These are phyloP conservation scores for Gari tellinella DNA, from an alignment of 2,888 invertebrate species.

Conservation along the genomic window DNA sequence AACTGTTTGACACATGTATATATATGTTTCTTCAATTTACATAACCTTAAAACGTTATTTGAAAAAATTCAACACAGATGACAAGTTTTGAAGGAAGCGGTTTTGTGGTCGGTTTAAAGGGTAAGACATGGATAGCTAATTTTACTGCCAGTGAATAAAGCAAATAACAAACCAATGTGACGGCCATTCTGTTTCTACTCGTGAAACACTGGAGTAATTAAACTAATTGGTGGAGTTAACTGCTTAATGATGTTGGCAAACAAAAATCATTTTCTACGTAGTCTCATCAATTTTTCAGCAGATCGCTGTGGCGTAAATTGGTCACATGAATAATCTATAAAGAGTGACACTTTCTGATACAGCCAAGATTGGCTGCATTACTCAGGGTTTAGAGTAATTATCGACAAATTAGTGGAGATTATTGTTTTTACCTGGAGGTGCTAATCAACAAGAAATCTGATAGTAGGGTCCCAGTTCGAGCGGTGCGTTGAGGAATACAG, in stretches of 20 bases:
- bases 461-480: too few relatives aligned
- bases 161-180: too few relatives aligned
- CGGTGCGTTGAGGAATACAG: too few relatives aligned
- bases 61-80: too few relatives aligned
- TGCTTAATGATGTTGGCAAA: constrained; percentile 64
- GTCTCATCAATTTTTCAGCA: constrained; percentile 54
- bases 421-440: constrained; percentile 19
- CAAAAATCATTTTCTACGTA: constrained; percentile 53
- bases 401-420: constrained; percentile 14
- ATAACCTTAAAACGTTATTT: too few relatives aligned
- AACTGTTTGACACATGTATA: too few relatives aligned
- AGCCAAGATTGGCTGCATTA: not conserved
- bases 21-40: too few relatives aligned
- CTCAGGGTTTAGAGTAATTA: not conserved
- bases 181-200: constrained; percentile 6
- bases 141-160: too few relatives aligned
- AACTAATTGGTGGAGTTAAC: constrained; percentile 53
- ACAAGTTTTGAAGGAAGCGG: too few relatives aligned
- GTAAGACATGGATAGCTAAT: too few relatives aligned
- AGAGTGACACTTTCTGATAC: constrained; percentile 9
- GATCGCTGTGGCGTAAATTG: constrained; percentile 46
- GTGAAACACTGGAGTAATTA: constrained; percentile 39
- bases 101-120: too few relatives aligned
- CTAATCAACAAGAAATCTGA: too few relatives aligned
- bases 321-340: constrained; percentile 52